Evolutionary conservation across 1,140 invertebrate genomes (phyloP).

Genomic region (Heliconius nattereri): DNA sequence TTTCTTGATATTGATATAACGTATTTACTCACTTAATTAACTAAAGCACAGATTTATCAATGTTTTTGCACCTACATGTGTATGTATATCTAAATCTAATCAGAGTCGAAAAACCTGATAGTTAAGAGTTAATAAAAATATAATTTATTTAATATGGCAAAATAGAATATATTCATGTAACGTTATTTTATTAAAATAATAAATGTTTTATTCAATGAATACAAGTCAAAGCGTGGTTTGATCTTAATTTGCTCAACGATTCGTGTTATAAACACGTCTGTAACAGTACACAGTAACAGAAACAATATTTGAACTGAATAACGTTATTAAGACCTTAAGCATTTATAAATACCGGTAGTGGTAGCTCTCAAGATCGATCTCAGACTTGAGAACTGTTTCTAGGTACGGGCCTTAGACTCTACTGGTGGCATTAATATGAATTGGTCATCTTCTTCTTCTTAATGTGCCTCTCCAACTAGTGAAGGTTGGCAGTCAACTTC

Average conservation of each 20-base stretch:
- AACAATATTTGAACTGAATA: not conserved
- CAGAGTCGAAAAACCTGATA: conserved; percentile 70
- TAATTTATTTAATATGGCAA: conserved; percentile 24
- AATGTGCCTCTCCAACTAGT: too few species aligned
- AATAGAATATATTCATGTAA: conserved; percentile 30
- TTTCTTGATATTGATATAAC: conserved; percentile 34
- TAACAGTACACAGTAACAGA: not conserved
- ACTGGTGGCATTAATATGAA: not conserved
- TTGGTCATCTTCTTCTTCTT: too few species aligned
- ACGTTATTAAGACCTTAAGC: too few species aligned
- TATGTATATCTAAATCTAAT: conserved; percentile 31
- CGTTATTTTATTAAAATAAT: conserved; percentile 26
- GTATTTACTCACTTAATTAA: conserved; percentile 38
- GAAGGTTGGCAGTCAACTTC: too few species aligned
- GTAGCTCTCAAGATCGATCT: too few species aligned
- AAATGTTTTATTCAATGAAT: conserved; percentile 26
- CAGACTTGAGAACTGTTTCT: too few species aligned
- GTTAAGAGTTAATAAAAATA: conserved; percentile 45
- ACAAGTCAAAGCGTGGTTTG: conserved; percentile 25
- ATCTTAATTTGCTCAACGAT: conserved; percentile 22
- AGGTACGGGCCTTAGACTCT: not conserved
- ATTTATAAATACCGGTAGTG: too few species aligned
- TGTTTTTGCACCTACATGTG: conserved; percentile 35
- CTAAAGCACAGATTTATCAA: conserved; percentile 35
- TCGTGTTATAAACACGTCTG: conserved; percentile 1